Percentiles rank a stretch among this genome's conserved stretches.
Evolutionary conservation across 1,140 invertebrate species (phyloP).

Genomic region (Drosophila miranda): DNA sequence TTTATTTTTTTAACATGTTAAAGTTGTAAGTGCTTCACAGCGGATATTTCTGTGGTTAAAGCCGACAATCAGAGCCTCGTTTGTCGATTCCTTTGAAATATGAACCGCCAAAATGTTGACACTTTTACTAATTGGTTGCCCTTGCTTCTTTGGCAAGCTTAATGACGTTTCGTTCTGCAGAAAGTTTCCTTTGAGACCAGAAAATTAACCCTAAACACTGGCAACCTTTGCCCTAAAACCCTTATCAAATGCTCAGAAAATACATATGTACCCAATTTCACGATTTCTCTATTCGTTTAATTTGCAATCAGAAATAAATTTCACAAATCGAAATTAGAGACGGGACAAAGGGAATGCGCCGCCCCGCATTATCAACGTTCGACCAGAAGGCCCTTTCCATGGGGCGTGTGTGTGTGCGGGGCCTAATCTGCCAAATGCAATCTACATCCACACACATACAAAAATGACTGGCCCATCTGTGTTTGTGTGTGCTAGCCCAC

Average conservation of each 20-base stretch:
- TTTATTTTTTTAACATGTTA: no score
- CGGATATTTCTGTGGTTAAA: no score
- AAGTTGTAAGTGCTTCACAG: no score
- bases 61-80: no score
- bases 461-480: constrained; percentile 17
- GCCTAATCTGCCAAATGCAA: constrained; percentile 69
- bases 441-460: constrained; percentile 33
- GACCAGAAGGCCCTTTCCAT: constrained; percentile 39
- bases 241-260: constrained; percentile 23
- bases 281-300: constrained; percentile 33
- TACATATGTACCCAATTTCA: no score
- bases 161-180: no score
- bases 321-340: constrained; percentile 75
- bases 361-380: constrained; percentile 49
- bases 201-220: constrained; percentile 6
- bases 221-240: constrained; percentile 11
- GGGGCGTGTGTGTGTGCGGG: constrained; percentile 34
- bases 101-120: no score
- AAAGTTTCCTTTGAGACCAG: no score
- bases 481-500: constrained; percentile 15
- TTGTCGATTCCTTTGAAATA: no score
- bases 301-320: constrained; percentile 69
- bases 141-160: no score
- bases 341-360: constrained; percentile 50
- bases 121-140: no score